Evolutionary conservation across 2,797 vertebrate genomes (phyloP).

Genomic region (Phyllotis vaccarum): DNA sequence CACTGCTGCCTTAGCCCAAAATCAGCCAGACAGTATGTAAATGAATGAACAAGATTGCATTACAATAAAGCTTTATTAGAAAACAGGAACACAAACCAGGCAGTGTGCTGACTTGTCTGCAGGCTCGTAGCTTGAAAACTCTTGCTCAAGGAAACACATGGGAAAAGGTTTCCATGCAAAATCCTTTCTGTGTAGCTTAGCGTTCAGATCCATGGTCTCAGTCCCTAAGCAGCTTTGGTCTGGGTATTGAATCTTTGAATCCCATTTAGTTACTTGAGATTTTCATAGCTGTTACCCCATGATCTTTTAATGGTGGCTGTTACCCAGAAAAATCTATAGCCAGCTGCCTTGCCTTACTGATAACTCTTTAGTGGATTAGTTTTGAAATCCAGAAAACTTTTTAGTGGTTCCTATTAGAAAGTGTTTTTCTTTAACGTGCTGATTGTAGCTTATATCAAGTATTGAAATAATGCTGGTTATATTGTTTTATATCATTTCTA

Average conservation of each 20-base stretch:
- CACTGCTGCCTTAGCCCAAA: neutral
- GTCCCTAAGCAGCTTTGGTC: neutral
- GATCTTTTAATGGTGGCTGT: neutral
- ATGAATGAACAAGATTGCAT: neutral
- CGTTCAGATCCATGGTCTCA: neutral
- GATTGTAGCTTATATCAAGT: neutral
- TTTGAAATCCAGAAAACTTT: slow-evolving; percentile 3
- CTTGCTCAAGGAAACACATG: neutral
- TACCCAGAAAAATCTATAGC: neutral
- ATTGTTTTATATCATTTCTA: slow-evolving; percentile 11
- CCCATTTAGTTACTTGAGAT: neutral
- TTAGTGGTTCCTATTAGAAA: slow-evolving; percentile 17
- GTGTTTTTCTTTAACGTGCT: neutral
- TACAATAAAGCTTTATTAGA: slow-evolving; percentile 28
- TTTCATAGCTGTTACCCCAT: neutral
- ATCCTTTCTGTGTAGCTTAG: neutral
- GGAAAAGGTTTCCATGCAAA: slow-evolving; percentile 10
- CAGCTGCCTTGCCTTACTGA: neutral
- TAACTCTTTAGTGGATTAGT: neutral
- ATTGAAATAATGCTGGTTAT: neutral
- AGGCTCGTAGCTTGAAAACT: neutral
- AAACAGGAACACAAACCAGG: neutral
- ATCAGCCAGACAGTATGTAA: neutral
- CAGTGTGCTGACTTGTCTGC: neutral
- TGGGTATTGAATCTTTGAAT: neutral